A percentile compares a stretch with the other conserved stretches of the same genome.
Evolutionary conservation across 2,888 invertebrate species (phyloP).

Genomic region (Malthinus flaveolus): DNA sequence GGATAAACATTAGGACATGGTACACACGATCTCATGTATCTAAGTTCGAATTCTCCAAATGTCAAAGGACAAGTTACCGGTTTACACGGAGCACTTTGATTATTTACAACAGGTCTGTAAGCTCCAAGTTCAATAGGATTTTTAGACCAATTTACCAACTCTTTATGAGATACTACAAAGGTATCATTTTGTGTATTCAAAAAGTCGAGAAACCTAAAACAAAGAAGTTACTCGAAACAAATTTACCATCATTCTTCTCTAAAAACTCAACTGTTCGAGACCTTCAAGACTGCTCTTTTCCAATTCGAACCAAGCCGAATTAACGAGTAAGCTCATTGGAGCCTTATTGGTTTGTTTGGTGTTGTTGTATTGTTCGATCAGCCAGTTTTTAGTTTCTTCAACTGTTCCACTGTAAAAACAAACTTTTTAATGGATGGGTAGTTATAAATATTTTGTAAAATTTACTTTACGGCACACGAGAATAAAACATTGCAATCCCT

Average conservation of each 20-base stretch:
- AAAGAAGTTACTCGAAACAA: background rate
- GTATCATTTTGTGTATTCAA: slow-evolving; percentile 46
- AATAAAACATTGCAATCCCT: slow-evolving; percentile 63
- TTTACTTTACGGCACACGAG: slow-evolving; percentile 58
- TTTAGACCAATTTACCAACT: slow-evolving; percentile 54
- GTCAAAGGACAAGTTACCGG: slow-evolving; percentile 37
- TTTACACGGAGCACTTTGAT: slow-evolving; percentile 33
- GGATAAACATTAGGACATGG: slow-evolving; percentile 55
- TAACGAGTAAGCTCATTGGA: slow-evolving; percentile 57
- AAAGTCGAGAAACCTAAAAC: slow-evolving; percentile 48
- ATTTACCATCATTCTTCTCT: background rate
- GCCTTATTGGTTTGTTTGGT: slow-evolving; percentile 53
- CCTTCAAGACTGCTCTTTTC: slow-evolving; percentile 2
- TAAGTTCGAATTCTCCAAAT: slow-evolving; percentile 29
- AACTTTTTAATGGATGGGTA: background rate
- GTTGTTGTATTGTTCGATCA: slow-evolving; percentile 53
- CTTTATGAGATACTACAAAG: slow-evolving; percentile 52
- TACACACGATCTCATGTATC: slow-evolving; percentile 52
- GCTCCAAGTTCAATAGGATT: slow-evolving; percentile 48
- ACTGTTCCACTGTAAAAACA: slow-evolving; percentile 19
- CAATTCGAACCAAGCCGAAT: slow-evolving; percentile 56
- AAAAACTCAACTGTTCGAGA: background rate
- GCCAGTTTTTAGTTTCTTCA: slow-evolving; percentile 50
- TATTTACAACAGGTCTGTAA: slow-evolving; percentile 28
- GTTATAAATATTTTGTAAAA: background rate